These are phyloP conservation scores for Epinephelus lanceolatus DNA, from an alignment of 2,113 vertebrate genomes.

Conservation along the genomic window DNA sequence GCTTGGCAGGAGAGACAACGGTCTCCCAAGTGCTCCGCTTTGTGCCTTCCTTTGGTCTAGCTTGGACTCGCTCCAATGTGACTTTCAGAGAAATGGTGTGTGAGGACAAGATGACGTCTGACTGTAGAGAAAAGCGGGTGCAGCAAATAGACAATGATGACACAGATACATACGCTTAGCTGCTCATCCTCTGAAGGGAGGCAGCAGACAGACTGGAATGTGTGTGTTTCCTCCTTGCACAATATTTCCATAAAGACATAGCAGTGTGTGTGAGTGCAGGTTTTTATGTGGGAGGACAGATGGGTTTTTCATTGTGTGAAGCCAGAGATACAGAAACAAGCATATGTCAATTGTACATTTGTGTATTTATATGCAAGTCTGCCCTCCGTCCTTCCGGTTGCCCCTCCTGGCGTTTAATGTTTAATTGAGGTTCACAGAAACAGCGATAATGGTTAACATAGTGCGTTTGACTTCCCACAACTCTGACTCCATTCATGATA, in stretches of 20 bases:
- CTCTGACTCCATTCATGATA: constrained; percentile 35
- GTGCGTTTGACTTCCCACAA: constrained; percentile 24
- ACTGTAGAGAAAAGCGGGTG: constrained; percentile 29
- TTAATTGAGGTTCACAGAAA: constrained; percentile 55
- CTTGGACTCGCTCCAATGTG: constrained; percentile 28
- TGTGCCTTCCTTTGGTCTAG: constrained; percentile 55
- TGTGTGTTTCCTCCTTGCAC: background rate
- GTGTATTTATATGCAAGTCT: constrained; percentile 5
- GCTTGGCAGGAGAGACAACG: constrained; percentile 64
- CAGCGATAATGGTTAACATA: constrained; percentile 60
- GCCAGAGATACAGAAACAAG: constrained; percentile 6
- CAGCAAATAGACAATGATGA: constrained; percentile 59
- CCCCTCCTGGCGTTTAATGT: constrained; percentile 57
- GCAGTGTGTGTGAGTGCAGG: background rate
- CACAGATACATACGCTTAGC: constrained; percentile 68
- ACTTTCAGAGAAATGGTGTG: constrained; percentile 37
- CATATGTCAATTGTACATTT: background rate
- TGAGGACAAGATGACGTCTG: constrained; percentile 47
- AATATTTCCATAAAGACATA: background rate
- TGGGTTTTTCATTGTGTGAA: background rate
- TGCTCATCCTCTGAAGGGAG: constrained; percentile 33
- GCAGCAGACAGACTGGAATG: background rate
- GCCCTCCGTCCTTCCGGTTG: background rate
- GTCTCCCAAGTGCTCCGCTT: constrained; percentile 56
- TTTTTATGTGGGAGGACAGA: background rate